Evolutionary conservation across 1,140 invertebrate genomes (phyloP), one percentile per base, ranked within the genome.

Genomic region (Pseudomyrmex cubaensis): DNA sequence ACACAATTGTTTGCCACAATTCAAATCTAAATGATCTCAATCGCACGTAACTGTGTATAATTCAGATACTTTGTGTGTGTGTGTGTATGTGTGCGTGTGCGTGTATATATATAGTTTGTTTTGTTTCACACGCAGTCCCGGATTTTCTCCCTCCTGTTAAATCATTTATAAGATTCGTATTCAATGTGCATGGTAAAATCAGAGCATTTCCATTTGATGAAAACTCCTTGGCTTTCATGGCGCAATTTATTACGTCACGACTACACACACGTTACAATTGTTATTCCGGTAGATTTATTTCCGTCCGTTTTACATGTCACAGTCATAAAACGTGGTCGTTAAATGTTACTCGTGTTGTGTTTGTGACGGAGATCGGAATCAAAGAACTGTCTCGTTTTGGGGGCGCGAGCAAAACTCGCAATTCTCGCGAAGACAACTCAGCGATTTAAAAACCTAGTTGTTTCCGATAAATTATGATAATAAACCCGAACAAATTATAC

Each of bases 171-270:
- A 78, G 76, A 59, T 70, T 78, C 35, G 35, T 48, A 77, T 77
- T 77, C 52, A 57, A 57, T 48, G 44, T 15, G 66, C 66, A 80
- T 25, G 22, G n/a, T 80, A 70, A 80, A 80, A 70, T 70, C 66
- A 67, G 66, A 50, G 44, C 44, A 80, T 80, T 80, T 80, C 64
- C 76, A 80, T 80, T 80, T 80, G 76, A 80, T 80, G 66, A 80
- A 80, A 80, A 80, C 76, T 72, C 22, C 76, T 80, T 80, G 76
- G 64, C 66, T 80, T 80, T 80, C 66, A 72, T 15, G 44, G 76
- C 44, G 66, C 76, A 66, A 80, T 80, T 80, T 80, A 80, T 80
- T 78, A 78, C 76, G 44, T 78, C 76, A 70, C 52, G 44, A 61
- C 76, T 80, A 72, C 44, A 80, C 56, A 66, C 52, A 57, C 66